Base-by-base conservation (phyloP, 1,140 invertebrate genomes). In the Marisa cornuarietis region DNA sequence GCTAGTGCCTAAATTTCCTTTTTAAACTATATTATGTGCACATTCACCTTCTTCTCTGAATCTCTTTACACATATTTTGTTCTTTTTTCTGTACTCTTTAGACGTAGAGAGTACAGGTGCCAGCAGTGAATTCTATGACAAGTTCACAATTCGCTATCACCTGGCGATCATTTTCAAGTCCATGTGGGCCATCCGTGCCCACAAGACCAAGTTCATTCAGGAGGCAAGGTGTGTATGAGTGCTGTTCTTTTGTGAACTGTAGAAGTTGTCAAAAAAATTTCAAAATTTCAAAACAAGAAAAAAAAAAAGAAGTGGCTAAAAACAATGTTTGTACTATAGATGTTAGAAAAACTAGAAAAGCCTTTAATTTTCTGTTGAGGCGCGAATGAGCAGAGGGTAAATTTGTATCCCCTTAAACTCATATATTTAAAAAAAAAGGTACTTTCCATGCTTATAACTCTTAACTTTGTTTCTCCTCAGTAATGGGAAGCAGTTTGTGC, bases 121-220 rank as follows among this genome's bases (percentile, higher is more conserved):
- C 74, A 97, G 95, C 90, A 97, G 96, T 65, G 98, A 99, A 91
- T 99, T 99, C 92, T 99, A 99, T 89, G 98, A 99, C 91, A 99
- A 99, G 92, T 99, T 99, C 90, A 97, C 97, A 18, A 99, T 99
- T 87, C 94, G 97, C 82, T 99, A 99, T 92, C 96, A 98, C 88
- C 98, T 99, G 87, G 98, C 97, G 91, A 94, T 99, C 86, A 97
- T 99, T 86, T 93, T 99, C 71, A 98, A 99, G 83, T 88, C 86
- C 54, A 88, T 94, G 81, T 93, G 93, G 93, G 86, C 86, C 24
- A 90, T 90, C 71, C 87, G 88, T 52, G 78, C 88, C 49, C 93
- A 93, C 86, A 91, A 92, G 82, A 84, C 84, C 26, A 91, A 88
- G 78, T 87, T 94, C 80, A 92, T 93, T 42, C 86, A 91, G 73